phyloP scores from a whole-genome alignment of 2,797 vertebrate genomes.

The Pangasius krempfi region DNA sequence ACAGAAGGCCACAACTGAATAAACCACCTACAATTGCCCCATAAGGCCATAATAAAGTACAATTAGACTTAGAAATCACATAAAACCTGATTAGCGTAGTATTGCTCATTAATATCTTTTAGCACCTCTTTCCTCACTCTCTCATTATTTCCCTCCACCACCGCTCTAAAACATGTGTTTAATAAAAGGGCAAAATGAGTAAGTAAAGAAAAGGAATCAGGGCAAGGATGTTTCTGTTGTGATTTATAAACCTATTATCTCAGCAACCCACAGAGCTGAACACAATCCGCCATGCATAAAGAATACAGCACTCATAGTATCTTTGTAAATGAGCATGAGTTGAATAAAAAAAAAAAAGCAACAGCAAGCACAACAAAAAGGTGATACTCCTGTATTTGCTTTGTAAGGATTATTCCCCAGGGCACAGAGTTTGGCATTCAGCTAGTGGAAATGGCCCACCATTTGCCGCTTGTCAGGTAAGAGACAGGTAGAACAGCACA shows the following conservation, averaged over 20 bases:
- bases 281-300: conserved; percentile 65
- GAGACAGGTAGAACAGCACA: conserved; percentile 70
- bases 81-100: conserved; percentile 20
- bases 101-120: conserved; percentile 43
- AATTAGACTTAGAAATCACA: conserved; percentile 21
- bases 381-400: background rate
- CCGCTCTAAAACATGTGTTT: conserved; percentile 28
- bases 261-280: conserved; percentile 70
- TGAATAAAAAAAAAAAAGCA: conserved; percentile 3
- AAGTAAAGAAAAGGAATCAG: conserved; percentile 32
- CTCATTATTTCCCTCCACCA: background rate
- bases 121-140: conserved; percentile 14
- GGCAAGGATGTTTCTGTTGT: conserved; percentile 57
- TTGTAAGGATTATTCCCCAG: conserved; percentile 59
- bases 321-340: conserved; percentile 34
- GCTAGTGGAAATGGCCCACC: conserved; percentile 66
- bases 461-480: conserved; percentile 75
- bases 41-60: conserved; percentile 8
- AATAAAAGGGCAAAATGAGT: conserved; percentile 40
- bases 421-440: conserved; percentile 69
- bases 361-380: conserved; percentile 20
- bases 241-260: conserved; percentile 77
- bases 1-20: background rate
- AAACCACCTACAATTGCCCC: background rate
- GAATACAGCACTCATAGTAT: conserved; percentile 61